Evolutionary conservation across 1,140 invertebrate species (phyloP), one percentile per base, ranked within the genome.

Genomic region (Penaeus indicus): DNA sequence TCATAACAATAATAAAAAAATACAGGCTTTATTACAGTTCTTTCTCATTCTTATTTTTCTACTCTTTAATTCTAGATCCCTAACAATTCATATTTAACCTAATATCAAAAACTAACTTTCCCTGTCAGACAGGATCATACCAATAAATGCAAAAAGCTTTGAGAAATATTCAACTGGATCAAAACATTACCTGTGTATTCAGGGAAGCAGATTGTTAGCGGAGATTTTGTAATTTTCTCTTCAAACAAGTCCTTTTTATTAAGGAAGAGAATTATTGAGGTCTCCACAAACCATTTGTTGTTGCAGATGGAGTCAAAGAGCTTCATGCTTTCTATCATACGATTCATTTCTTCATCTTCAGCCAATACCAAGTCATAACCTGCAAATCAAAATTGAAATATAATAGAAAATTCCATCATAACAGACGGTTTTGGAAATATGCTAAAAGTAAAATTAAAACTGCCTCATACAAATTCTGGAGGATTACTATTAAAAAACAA

Each of bases 191-290:
- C 90, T 89, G 90, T 62, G 92, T 98, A 99, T 93, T 99, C 98
- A 21, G 97, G 96, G 93, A 99, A 99, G 93, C 97, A 98, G 92
- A 98, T 97, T 87, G 96, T 98, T 63, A 99, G 93, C n/a, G 97
- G 97, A 91, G 97, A 98, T 93, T 96, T 96, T 85, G 94, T 94
- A 91, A 98, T 98, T 94, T 98, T 98, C 91, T 98, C 97, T 92
- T 98, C 97, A 93, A 99, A 99, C 83, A 99, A 94, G 95, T 99
- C 98, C 93, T 98, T 98, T 92, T 99, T 99, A 93, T 99, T 99
- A 42, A 99, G 94, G 93, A 99, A 99, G 78, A 99, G 94, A 92
- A 99, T 99, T 90, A 99, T 99, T n/a, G 97, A 98, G 22, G 98
- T 99, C 91, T 99, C 97, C 82, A 97, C 96, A 93, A 99, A 99